These are phyloP conservation scores for Cheirogaleus medius DNA, from an alignment of 2,113 vertebrate species.

Conservation along the genomic window DNA sequence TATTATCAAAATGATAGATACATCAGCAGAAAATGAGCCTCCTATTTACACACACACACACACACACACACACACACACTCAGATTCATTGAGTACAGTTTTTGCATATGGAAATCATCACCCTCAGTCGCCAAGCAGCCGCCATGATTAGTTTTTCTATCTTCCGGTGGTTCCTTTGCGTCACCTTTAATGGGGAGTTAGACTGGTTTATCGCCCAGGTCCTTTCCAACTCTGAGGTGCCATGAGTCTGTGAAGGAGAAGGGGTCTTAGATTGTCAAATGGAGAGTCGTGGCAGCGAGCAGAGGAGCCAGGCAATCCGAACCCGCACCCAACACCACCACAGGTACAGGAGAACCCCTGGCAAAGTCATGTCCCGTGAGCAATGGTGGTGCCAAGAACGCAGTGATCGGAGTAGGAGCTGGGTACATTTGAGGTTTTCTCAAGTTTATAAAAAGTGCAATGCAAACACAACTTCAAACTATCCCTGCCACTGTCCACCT, in stretches of 20 bases:
- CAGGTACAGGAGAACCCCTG: neutral
- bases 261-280: neutral
- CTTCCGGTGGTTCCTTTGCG: neutral
- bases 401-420: no score
- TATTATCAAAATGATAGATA: neutral
- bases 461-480: neutral
- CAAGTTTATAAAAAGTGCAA: neutral
- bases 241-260: neutral
- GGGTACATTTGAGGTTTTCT: neutral
- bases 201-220: neutral
- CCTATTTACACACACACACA: neutral
- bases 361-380: neutral
- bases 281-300: neutral
- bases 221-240: neutral
- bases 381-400: neutral
- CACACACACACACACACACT: neutral
- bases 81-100: neutral
- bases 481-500: neutral
- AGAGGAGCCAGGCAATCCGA: neutral
- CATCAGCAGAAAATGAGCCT: neutral
- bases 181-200: neutral
- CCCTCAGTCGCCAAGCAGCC: neutral
- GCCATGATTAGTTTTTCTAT: neutral
- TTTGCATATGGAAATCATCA: constrained; percentile 39
- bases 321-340: neutral